phyloP scores from a whole-genome alignment of 2,797 vertebrate genomes.

The Delichon dasypus region DNA sequence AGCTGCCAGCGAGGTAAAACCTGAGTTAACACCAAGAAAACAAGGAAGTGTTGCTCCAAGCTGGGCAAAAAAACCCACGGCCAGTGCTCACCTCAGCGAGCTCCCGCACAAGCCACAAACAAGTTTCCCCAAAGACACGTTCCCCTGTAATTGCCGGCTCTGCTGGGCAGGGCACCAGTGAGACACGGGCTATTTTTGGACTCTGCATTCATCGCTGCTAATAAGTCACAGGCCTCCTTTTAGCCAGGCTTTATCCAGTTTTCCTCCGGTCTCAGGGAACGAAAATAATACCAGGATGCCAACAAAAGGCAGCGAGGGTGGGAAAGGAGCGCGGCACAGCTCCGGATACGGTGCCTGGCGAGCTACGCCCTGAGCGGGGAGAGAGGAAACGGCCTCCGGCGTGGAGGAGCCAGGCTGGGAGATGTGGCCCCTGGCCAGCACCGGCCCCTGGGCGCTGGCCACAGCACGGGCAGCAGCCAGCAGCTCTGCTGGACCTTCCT shows the following conservation, averaged over 20 bases:
- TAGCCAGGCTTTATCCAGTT: conserved; percentile 17
- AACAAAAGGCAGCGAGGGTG: conserved; percentile 32
- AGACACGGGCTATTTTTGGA: conserved; percentile 46
- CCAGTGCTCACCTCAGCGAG: background rate
- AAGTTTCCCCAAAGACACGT: background rate
- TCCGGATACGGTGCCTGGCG: background rate
- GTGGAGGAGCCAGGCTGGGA: background rate
- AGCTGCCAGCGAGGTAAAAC: background rate
- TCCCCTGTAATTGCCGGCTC: conserved; percentile 19
- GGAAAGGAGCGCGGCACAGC: background rate
- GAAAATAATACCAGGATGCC: conserved; percentile 63
- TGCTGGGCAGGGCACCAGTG: conserved; percentile 55
- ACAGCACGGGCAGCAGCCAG: background rate
- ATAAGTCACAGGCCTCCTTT: conserved; percentile 52
- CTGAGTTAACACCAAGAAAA: background rate
- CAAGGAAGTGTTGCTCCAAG: background rate
- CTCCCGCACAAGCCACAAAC: background rate
- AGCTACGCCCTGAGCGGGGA: background rate
- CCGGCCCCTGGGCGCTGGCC: background rate
- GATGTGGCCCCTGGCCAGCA: background rate
- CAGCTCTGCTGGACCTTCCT: background rate
- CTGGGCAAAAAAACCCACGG: background rate
- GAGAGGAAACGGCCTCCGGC: background rate
- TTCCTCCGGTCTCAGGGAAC: conserved; percentile 36
- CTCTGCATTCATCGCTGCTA: background rate